Evolutionary conservation across 2,113 vertebrate species (phyloP), one percentile per base, ranked within the genome.

Genomic region (Antennarius striatus): DNA sequence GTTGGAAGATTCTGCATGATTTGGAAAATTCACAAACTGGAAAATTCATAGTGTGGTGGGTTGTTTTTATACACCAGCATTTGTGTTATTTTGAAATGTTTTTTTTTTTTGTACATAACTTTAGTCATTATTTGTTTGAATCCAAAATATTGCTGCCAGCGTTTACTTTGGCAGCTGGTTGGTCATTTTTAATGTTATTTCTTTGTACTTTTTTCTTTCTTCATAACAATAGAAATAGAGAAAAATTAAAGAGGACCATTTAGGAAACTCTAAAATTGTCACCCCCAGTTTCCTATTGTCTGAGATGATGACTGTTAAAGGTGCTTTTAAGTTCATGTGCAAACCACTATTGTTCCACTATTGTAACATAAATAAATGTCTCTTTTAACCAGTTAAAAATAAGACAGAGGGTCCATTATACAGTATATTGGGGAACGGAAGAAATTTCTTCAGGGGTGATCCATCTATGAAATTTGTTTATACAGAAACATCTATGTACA

Each of bases 101-200:
- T 81, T 76, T 64, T 79, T 81, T 76, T 32, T 77, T 76, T 92
- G 85, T 92, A 89, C 63, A 91, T 90, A 90, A 84, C 80, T 90
- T 88, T 64, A 80, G 69, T 80, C 54, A 10, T 82, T 63, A 43
- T 71, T 77, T 82, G 30, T 76, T 76, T 84, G n/a, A 72, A 51
- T 72, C 68, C 60, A 53, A 29, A 61, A 51, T 40, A 13, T 12
- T 62, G 40, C 30, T 65, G 36, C 69, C 54, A 48, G 46, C 56
- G 43, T 82, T 79, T 75, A 51, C 36, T 67, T 60, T 45, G 28
- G 4, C 63, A 66, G 58, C 73, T 74, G 68, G 63, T 64, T 56
- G 22, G 22, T 22, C 55, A 10, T 50, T 70, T 75, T 75, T 49
- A 51, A 66, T 52, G 28, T 1, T 17, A 52, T 52, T 36, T 50